These are phyloP conservation scores for Styela clava DNA, from an alignment of 23 tunicate species.

Conservation along the genomic window DNA sequence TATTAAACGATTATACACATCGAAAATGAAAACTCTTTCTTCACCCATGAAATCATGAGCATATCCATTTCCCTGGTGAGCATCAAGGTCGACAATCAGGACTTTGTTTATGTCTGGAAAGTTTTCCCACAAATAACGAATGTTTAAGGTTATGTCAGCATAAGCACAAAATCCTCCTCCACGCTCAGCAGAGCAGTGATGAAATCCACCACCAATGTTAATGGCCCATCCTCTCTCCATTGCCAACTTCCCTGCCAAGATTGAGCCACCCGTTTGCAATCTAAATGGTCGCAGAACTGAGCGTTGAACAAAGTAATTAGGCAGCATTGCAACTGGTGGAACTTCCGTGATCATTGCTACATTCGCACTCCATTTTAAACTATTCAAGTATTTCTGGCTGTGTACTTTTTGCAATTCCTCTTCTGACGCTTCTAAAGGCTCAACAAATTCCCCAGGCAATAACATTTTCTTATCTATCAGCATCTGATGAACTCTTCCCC, in stretches of 20 bases:
- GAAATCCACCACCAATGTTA: constrained; percentile 94
- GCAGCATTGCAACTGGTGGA: constrained; percentile 71
- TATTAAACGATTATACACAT: constrained; percentile 70
- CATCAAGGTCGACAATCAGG: constrained; percentile 84
- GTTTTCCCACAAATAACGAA: constrained; percentile 34
- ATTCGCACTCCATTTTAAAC: constrained; percentile 82
- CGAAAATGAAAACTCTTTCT: constrained; percentile 68
- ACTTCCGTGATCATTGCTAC: constrained; percentile 87
- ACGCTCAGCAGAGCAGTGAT: constrained; percentile 60
- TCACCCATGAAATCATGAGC: constrained; percentile 80
- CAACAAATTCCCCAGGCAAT: constrained; percentile 1
- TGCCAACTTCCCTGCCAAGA: constrained; percentile 74
- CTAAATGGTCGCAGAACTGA: constrained; percentile 63
- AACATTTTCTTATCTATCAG: constrained; percentile 34
- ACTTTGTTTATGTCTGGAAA: constrained; percentile 36
- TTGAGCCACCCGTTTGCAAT: constrained; percentile 89
- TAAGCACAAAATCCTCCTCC: constrained; percentile 97
- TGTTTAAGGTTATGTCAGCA: constrained; percentile 77
- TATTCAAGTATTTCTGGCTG: constrained; percentile 47
- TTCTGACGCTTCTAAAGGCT: constrained; percentile 59
- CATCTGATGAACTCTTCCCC: constrained; percentile 60
- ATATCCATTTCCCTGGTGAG: constrained; percentile 95
- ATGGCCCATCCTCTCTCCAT: constrained; percentile 80
- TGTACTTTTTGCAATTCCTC: constrained; percentile 54
- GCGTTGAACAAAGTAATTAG: constrained; percentile 78